A percentile compares a stretch with the other conserved stretches of the same genome.
These are phyloP conservation scores for Melipona beecheii DNA, from an alignment of 2,888 invertebrate species.

Conservation along the genomic window DNA sequence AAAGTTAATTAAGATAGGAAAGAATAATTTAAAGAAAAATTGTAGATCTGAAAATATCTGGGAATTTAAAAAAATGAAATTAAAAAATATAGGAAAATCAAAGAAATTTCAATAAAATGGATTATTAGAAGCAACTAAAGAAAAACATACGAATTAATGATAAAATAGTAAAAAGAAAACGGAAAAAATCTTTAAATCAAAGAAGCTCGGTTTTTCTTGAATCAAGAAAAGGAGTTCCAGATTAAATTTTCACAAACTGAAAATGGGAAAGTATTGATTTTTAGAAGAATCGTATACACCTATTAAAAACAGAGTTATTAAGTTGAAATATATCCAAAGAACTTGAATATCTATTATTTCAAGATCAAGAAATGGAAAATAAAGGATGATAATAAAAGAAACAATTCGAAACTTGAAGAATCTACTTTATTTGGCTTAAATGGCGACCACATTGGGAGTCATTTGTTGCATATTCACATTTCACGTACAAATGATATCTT, in stretches of 20 bases:
- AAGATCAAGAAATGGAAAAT: background rate
- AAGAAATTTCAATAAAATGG: no score
- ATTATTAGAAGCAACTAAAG: no score
- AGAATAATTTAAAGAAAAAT: background rate
- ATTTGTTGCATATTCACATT: conserved; percentile 12
- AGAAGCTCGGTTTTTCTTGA: no score
- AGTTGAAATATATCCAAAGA: background rate
- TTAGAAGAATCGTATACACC: background rate
- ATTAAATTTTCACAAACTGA: background rate
- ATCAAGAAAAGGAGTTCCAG: background rate
- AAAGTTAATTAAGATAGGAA: no score
- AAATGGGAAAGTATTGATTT: background rate
- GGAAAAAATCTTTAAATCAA: no score
- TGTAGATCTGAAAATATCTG: no score
- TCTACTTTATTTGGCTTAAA: conserved; percentile 67
- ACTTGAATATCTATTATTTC: background rate
- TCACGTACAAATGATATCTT: conserved; percentile 53
- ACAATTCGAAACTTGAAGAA: conserved; percentile 34
- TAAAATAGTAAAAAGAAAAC: no score
- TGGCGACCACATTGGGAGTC: conserved; percentile 39
- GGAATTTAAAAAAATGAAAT: no score
- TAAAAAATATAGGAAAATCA: no score
- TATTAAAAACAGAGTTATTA: background rate
- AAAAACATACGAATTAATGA: no score
- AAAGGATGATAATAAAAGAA: background rate